phyloP scores from a whole-genome alignment of 2,888 invertebrate species.

The Glaucopsyche alexis region DNA sequence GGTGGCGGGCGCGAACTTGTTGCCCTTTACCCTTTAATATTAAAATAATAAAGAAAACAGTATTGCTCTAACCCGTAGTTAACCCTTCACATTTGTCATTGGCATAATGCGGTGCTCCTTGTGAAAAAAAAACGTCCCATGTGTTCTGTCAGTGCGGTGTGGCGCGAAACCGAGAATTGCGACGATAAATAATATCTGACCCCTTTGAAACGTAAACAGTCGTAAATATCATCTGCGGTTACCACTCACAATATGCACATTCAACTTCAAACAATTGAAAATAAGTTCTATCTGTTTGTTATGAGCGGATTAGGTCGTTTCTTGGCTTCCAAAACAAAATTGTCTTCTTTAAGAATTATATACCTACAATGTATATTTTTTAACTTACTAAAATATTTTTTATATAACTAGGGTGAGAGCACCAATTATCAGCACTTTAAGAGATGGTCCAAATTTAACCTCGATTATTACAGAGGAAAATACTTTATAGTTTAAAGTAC shows the following conservation, averaged over 20 bases:
- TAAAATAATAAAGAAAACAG: conserved; percentile 68
- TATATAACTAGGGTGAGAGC: too few relatives aligned
- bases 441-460: too few relatives aligned
- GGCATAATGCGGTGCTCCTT: conserved; percentile 21
- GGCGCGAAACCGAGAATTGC: conserved; percentile 50
- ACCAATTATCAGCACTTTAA: too few relatives aligned
- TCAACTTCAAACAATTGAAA: conserved; percentile 10
- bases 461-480: too few relatives aligned
- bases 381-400: too few relatives aligned
- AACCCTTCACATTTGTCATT: conserved; percentile 55
- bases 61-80: conserved; percentile 61
- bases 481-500: too few relatives aligned
- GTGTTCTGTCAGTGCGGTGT: conserved; percentile 51
- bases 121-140: conserved; percentile 44
- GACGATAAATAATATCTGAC: conserved; percentile 41
- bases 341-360: neutral
- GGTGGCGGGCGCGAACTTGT: conserved; percentile 67
- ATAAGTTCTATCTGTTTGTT: neutral
- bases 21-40: conserved; percentile 65
- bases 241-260: neutral
- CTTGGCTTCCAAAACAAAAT: neutral
- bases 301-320: neutral
- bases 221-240: conserved; percentile 22
- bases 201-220: conserved; percentile 21
- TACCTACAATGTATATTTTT: too few relatives aligned